These are phyloP conservation scores for Limnephilus marmoratus DNA, from an alignment of 2,888 invertebrate species.

Conservation along the genomic window DNA sequence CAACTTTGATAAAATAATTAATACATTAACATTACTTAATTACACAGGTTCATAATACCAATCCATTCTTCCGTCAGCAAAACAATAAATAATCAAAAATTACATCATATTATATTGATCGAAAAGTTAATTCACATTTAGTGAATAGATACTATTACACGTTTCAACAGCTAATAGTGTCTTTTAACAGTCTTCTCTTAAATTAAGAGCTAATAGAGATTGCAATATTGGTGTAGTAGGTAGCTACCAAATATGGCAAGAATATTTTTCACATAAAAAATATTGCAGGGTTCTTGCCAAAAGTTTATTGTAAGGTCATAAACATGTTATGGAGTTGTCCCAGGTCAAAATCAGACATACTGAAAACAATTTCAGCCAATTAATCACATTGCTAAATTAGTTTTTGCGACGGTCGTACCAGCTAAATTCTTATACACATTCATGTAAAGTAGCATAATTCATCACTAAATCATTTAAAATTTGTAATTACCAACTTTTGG, in stretches of 20 bases:
- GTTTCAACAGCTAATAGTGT: neutral
- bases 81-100: neutral
- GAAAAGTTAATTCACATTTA: too few species aligned
- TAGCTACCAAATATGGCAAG: neutral
- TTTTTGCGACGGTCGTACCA: too few species aligned
- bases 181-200: neutral
- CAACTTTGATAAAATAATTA: neutral
- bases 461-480: neutral
- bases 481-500: neutral
- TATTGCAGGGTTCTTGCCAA: too few species aligned
- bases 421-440: too few species aligned
- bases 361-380: neutral
- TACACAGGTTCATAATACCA: neutral
- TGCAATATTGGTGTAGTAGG: neutral
- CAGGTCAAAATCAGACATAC: neutral
- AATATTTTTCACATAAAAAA: too few species aligned
- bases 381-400: neutral
- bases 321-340: neutral
- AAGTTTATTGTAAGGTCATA: too few species aligned
- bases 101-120: neutral
- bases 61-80: neutral
- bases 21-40: neutral
- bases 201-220: neutral
- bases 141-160: neutral
- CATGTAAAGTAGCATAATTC: too few species aligned